These are phyloP conservation scores for Mamestra configurata DNA, from an alignment of 1,140 invertebrate species.

Conservation along the genomic window DNA sequence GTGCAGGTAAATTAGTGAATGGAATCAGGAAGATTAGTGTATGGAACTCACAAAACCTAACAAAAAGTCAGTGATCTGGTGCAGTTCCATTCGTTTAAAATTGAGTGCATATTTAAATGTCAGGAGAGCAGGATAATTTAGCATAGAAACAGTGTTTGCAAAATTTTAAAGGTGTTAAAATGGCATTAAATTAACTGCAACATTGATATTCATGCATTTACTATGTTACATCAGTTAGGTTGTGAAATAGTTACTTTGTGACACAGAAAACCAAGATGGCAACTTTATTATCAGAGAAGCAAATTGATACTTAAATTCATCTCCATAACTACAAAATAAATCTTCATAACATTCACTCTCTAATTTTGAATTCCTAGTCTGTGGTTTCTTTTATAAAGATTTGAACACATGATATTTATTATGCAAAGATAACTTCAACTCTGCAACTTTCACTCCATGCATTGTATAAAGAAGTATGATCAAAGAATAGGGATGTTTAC, in stretches of 20 bases:
- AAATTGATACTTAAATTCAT: neutral
- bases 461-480: neutral
- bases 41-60: too few species aligned
- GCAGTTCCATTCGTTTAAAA: too few species aligned
- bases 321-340: neutral
- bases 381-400: slow-evolving; percentile 21
- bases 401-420: neutral
- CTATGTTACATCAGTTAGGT: neutral
- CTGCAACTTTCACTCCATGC: slow-evolving; percentile 15
- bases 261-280: neutral
- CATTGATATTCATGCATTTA: slow-evolving; percentile 26
- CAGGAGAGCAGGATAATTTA: neutral
- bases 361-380: slow-evolving; percentile 10
- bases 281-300: neutral
- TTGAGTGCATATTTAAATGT: too few species aligned
- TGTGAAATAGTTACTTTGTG: neutral
- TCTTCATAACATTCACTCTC: neutral
- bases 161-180: neutral
- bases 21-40: too few species aligned
- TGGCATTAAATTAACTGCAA: neutral
- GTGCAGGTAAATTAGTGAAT: too few species aligned
- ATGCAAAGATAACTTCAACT: slow-evolving; percentile 6
- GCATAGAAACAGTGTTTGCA: neutral
- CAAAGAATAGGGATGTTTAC: neutral
- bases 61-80: too few species aligned